Evolutionary conservation across 2,888 invertebrate species (phyloP).

Genomic region (Criorhina ranunculi): DNA sequence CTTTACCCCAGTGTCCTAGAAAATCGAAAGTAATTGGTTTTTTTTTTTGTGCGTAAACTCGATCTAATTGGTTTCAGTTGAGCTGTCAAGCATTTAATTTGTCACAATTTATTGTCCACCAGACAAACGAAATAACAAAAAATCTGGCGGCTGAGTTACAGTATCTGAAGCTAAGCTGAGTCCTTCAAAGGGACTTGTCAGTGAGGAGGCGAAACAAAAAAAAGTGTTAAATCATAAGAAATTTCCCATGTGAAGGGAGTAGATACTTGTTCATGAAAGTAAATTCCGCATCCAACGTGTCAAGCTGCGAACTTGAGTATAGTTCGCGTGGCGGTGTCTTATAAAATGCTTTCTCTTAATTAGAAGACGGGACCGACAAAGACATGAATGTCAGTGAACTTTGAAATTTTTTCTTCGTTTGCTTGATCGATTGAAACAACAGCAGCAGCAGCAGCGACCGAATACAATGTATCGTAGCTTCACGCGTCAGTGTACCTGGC

Average conservation of each 20-base stretch:
- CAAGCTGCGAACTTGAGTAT: slow-evolving; percentile 34
- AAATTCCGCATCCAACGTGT: slow-evolving; percentile 41
- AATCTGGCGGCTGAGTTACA: slow-evolving; percentile 9
- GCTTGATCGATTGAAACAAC: slow-evolving; percentile 3
- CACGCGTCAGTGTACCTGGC: slow-evolving; percentile 3
- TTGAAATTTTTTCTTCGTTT: background rate
- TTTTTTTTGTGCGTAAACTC: slow-evolving; percentile 36
- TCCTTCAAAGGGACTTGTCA: background rate
- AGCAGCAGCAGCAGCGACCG: slow-evolving; percentile 6
- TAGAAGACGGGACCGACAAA: slow-evolving; percentile 15
- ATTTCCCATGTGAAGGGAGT: background rate
- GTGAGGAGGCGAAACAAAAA: background rate
- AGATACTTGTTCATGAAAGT: slow-evolving; percentile 51
- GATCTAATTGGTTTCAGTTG: slow-evolving; percentile 58
- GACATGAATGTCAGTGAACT: slow-evolving; percentile 58
- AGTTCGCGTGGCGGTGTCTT: slow-evolving; percentile 8
- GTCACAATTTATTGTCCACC: slow-evolving; percentile 16
- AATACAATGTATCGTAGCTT: slow-evolving; percentile 42
- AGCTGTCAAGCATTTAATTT: slow-evolving; percentile 32
- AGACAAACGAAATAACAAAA: slow-evolving; percentile 3
- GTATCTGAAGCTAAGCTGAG: slow-evolving; percentile 15
- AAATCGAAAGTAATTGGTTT: slow-evolving; percentile 57
- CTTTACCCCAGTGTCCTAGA: slow-evolving; percentile 24
- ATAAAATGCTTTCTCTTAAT: slow-evolving; percentile 19
- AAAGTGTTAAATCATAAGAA: slow-evolving; percentile 12